phyloP scores from a whole-genome alignment of 2,888 invertebrate species.

The Stratiomys singularior region DNA sequence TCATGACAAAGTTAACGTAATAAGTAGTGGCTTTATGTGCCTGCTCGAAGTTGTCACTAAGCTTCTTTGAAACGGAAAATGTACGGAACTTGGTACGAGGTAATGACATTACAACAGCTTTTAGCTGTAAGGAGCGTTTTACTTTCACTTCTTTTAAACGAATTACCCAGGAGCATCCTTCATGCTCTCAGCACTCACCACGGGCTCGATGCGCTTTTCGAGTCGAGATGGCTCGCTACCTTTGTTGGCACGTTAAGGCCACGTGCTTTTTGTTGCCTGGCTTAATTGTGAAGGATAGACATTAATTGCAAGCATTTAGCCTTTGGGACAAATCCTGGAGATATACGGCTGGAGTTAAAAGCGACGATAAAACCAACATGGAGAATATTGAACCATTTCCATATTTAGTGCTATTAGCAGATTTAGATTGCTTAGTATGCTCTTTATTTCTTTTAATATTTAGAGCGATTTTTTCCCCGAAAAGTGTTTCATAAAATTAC shows the following conservation, averaged over 20 bases:
- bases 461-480: no score
- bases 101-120: slow-evolving; percentile 33
- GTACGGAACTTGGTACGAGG: background rate
- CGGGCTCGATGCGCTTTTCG: background rate
- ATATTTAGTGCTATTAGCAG: no score
- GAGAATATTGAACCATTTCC: no score
- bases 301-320: no score
- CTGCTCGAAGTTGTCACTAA: background rate
- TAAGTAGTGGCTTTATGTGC: slow-evolving; percentile 5
- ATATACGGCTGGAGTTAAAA: no score
- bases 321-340: no score
- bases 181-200: background rate
- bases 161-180: slow-evolving; percentile 5
- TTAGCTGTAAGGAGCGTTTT: slow-evolving; percentile 20
- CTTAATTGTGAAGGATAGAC: no score
- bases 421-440: no score
- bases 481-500: no score
- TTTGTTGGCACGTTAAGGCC: background rate
- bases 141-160: slow-evolving; percentile 10
- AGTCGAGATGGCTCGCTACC: background rate
- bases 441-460: no score
- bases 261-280: background rate
- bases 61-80: background rate
- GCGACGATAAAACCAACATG: no score
- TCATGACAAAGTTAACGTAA: slow-evolving; percentile 18